phyloP scores from a whole-genome alignment of 2,888 invertebrate genomes.

The Amiota minor region DNA sequence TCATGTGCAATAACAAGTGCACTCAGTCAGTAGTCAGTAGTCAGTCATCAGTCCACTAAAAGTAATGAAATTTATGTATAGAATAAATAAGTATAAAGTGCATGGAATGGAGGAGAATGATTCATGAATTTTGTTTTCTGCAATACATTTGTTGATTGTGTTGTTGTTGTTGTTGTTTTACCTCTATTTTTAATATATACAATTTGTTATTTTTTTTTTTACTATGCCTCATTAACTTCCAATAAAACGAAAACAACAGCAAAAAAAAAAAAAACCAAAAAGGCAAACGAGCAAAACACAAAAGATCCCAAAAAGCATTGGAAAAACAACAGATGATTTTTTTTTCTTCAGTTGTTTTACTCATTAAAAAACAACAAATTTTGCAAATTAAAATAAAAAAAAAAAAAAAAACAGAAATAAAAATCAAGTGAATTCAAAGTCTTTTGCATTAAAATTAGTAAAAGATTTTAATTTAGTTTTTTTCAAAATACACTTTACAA shows the following conservation, averaged over 20 bases:
- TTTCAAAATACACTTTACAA: not conserved
- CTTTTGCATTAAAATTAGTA: constrained; percentile 18
- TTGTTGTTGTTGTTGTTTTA: constrained; percentile 38
- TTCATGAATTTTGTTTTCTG: constrained; percentile 35
- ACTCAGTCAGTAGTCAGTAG: not conserved
- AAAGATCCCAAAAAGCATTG: constrained; percentile 6
- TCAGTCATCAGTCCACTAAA: constrained; percentile 34
- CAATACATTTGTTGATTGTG: constrained; percentile 26
- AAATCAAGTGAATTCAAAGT: constrained; percentile 6
- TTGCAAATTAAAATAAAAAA: not conserved
- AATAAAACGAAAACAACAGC: constrained; percentile 10
- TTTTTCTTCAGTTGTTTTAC: not conserved
- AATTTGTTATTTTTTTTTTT: not conserved
- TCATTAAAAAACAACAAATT: not conserved
- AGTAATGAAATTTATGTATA: constrained; percentile 46
- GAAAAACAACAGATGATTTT: not conserved
- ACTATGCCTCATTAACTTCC: constrained; percentile 26
- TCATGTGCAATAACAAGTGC: constrained; percentile 13
- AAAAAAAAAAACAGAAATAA: constrained; percentile 1
- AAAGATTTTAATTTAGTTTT: constrained; percentile 14
- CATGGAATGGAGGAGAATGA: constrained; percentile 22
- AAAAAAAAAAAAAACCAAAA: not conserved
- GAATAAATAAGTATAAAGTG: constrained; percentile 46
- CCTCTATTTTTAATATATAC: constrained; percentile 2
- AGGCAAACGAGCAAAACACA: not conserved